Percentiles rank a stretch among this genome's conserved stretches.
Evolutionary conservation across 2,797 vertebrate genomes (phyloP).

Genomic region (Macropus fuliginosus): DNA sequence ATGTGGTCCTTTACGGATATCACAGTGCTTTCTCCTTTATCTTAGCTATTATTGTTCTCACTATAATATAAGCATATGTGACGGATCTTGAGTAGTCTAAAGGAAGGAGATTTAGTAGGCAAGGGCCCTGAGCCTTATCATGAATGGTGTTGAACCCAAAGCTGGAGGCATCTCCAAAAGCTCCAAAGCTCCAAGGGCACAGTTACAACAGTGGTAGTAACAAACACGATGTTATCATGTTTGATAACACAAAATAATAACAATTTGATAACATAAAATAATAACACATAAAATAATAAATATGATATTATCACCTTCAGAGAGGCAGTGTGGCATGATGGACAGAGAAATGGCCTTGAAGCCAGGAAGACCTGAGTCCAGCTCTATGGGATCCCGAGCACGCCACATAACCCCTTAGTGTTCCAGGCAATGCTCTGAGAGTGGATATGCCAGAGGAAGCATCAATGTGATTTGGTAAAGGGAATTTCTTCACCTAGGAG

Average conservation of each 20-base stretch:
- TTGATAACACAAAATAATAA: too few species aligned
- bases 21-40: background rate
- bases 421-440: too few species aligned
- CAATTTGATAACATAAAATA: too few species aligned
- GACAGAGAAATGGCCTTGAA: background rate
- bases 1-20: background rate
- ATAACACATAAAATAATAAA: too few species aligned
- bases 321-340: background rate
- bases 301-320: background rate
- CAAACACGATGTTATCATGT: background rate
- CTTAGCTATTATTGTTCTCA: background rate
- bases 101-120: background rate
- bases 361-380: background rate
- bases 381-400: background rate
- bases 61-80: background rate
- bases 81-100: background rate
- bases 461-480: too few species aligned
- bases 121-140: background rate
- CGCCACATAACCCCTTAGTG: background rate
- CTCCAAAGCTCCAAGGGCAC: background rate
- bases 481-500: too few species aligned
- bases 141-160: background rate
- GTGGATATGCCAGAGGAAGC: too few species aligned
- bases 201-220: background rate
- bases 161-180: background rate